Conservation (phyloP, 2,113 vertebrate genomes). For the Anser brachyrhynchus region DNA sequence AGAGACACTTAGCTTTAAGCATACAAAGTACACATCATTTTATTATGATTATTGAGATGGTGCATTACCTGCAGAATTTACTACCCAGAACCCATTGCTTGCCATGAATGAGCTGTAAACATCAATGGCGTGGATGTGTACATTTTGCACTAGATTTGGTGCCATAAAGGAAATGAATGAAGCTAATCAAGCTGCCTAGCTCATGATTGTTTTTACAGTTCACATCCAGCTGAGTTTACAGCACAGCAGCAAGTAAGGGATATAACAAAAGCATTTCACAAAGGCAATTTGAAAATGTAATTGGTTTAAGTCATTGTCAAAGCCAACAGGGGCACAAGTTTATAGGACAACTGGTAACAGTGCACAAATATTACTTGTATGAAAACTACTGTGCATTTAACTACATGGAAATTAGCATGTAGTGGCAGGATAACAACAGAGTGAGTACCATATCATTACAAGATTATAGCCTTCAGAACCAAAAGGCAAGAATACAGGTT, state of each 20-base stretch:
- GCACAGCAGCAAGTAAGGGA: neutral
- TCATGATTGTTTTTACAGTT: neutral
- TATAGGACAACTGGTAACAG: slow-evolving; percentile 20
- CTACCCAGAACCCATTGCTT: neutral
- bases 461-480: slow-evolving; percentile 59
- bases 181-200: neutral
- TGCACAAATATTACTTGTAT: slow-evolving; percentile 22
- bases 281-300: slow-evolving; percentile 22
- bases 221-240: slow-evolving; percentile 31
- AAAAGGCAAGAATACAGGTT: slow-evolving; percentile 66
- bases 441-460: slow-evolving; percentile 60
- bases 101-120: neutral
- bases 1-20: neutral
- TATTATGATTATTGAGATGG: neutral
- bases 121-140: accelerated
- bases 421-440: slow-evolving; percentile 43
- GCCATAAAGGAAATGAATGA: neutral
- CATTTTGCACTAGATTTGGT: neutral
- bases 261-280: neutral
- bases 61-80: neutral
- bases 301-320: slow-evolving; percentile 28
- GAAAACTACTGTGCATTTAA: slow-evolving; percentile 23
- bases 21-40: neutral
- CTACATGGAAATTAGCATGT: slow-evolving; percentile 23
- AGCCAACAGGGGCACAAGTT: slow-evolving; percentile 34